These are phyloP conservation scores for Drosophila sulfurigaster DNA, from an alignment of 1,140 invertebrate genomes.

Conservation along the genomic window DNA sequence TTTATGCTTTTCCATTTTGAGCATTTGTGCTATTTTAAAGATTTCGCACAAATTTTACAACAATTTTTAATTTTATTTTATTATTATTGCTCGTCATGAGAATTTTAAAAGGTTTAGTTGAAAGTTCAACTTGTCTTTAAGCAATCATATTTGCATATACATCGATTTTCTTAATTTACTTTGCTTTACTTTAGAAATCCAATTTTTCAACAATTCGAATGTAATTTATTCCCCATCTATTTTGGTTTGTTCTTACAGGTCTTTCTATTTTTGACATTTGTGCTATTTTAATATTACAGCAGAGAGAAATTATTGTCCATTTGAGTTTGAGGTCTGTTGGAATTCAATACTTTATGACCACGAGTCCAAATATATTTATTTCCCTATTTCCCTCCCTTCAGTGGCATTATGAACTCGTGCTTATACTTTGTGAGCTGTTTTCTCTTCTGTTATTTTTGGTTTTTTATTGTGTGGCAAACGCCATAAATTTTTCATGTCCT, in stretches of 20 bases:
- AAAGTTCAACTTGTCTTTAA: too few relatives aligned
- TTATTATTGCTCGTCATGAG: too few relatives aligned
- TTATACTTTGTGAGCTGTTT: slow-evolving; percentile 8
- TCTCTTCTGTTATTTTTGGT: not conserved
- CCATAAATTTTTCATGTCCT: slow-evolving; percentile 68
- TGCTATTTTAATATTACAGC: not conserved
- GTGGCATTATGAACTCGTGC: not conserved
- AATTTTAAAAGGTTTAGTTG: too few relatives aligned
- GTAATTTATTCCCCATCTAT: too few relatives aligned
- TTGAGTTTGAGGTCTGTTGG: not conserved
- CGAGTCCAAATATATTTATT: not conserved
- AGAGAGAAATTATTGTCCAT: not conserved
- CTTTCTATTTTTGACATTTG: not conserved
- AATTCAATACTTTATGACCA: slow-evolving; percentile 18
- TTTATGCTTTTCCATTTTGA: too few relatives aligned
- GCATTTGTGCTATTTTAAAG: too few relatives aligned
- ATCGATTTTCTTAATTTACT: too few relatives aligned
- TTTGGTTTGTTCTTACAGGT: not conserved
- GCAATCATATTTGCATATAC: too few relatives aligned
- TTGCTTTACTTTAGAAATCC: too few relatives aligned
- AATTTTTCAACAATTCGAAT: too few relatives aligned
- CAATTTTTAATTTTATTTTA: too few relatives aligned
- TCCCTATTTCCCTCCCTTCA: not conserved
- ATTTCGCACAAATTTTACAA: too few relatives aligned
- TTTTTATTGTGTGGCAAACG: slow-evolving; percentile 33